Evolutionary conservation across 2,113 vertebrate species (phyloP).

Genomic region (Tenebrosternarchus preto): DNA sequence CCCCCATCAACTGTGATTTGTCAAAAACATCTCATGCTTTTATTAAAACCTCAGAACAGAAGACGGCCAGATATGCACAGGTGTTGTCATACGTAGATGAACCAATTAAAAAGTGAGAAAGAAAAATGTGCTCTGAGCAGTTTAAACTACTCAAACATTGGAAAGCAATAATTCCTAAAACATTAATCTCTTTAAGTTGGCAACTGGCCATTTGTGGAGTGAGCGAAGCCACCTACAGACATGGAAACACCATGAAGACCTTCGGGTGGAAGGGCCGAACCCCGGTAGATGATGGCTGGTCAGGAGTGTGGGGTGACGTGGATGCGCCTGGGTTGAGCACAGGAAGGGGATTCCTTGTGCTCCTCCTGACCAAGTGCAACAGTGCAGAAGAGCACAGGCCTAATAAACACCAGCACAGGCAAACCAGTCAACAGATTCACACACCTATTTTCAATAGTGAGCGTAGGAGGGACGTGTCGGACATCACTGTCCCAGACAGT

Average conservation of each 20-base stretch:
- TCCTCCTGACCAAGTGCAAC: slow-evolving; percentile 32
- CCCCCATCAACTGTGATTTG: background rate
- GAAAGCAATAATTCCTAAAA: background rate
- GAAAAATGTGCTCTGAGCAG: too few relatives aligned
- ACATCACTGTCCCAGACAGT: background rate
- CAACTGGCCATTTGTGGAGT: background rate
- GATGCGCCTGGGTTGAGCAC: slow-evolving; percentile 7
- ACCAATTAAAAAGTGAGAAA: background rate
- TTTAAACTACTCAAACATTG: background rate
- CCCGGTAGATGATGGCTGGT: background rate
- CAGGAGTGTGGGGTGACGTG: background rate
- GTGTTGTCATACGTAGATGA: background rate
- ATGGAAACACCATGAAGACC: background rate
- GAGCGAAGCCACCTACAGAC: background rate
- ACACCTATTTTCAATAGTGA: background rate
- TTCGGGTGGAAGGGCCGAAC: background rate
- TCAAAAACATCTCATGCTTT: background rate
- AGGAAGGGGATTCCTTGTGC: slow-evolving; percentile 28
- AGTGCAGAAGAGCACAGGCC: background rate
- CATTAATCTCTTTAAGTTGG: background rate
- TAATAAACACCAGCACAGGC: slow-evolving; percentile 15
- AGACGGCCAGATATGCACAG: background rate
- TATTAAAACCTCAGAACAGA: background rate
- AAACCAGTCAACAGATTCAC: too few relatives aligned
- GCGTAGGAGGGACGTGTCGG: background rate